Evolutionary conservation across 92 coral and sea anemone genomes (phyloP).

Genomic region (Pocillopora meandrina): DNA sequence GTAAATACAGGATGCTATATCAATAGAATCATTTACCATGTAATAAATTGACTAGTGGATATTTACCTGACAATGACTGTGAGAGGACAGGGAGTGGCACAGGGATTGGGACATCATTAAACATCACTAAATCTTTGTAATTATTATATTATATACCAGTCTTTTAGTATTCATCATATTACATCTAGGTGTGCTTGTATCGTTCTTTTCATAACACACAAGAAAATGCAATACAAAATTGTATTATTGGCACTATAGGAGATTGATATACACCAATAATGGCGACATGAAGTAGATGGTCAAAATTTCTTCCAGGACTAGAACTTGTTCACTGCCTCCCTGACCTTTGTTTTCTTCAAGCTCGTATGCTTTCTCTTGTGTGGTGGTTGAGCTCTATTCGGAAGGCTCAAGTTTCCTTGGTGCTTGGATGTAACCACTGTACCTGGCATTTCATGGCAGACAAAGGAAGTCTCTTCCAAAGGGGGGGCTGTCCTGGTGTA

Average conservation of each 20-base stretch:
- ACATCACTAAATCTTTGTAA: constrained; percentile 42
- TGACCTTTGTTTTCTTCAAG: no score
- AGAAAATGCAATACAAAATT: constrained; percentile 27
- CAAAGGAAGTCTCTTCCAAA: no score
- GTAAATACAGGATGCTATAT: constrained; percentile 23
- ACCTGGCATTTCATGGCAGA: no score
- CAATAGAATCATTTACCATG: constrained; percentile 9
- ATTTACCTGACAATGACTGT: constrained; percentile 43
- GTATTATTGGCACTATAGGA: constrained; percentile 60
- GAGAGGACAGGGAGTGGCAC: constrained; percentile 35
- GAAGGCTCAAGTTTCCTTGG: no score
- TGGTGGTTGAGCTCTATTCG: no score
- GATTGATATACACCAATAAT: constrained; percentile 72
- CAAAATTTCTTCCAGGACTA: no score
- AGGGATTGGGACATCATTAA: constrained; percentile 32
- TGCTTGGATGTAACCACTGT: no score
- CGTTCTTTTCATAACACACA: constrained; percentile 4
- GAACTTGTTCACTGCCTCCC: no score
- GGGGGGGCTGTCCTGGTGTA: no score
- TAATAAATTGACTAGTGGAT: constrained; percentile 43
- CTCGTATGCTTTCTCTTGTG: no score
- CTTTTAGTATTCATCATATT: constrained; percentile 37
- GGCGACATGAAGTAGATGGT: constrained; percentile 44
- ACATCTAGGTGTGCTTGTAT: constrained; percentile 30
- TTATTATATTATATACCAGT: constrained; percentile 18